These are phyloP conservation scores for Camponotus floridanus DNA, from an alignment of 1,140 invertebrate genomes.

Conservation along the genomic window DNA sequence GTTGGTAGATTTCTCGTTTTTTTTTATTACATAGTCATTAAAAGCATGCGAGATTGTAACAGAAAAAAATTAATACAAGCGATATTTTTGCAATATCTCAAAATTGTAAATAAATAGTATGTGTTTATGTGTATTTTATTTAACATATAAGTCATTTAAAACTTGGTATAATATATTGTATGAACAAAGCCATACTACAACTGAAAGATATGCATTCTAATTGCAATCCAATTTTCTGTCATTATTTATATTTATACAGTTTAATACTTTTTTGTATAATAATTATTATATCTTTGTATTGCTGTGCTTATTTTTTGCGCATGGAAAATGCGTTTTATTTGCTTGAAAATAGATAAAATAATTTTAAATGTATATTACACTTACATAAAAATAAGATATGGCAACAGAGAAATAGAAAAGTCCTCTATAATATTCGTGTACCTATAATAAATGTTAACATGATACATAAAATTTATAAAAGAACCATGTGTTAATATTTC, in stretches of 20 bases:
- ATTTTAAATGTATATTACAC: background rate
- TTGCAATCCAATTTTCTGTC: background rate
- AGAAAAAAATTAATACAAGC: background rate
- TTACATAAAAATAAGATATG: background rate
- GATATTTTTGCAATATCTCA: background rate
- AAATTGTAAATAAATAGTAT: background rate
- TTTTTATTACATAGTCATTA: conserved; percentile 6
- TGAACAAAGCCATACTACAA: background rate
- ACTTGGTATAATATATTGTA: background rate
- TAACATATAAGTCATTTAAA: background rate
- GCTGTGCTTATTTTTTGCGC: background rate
- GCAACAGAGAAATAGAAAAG: background rate
- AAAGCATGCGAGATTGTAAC: conserved; percentile 5
- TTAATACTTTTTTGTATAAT: background rate
- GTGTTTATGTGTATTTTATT: background rate
- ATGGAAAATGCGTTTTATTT: background rate
- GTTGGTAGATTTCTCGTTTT: conserved; percentile 7
- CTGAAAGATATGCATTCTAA: background rate
- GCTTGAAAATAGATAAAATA: background rate
- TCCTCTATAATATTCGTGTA: background rate
- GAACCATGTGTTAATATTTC: background rate
- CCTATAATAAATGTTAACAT: background rate
- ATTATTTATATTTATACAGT: background rate
- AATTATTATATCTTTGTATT: conserved; percentile 1
- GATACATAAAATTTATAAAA: background rate